Percentiles rank a stretch among this genome's conserved stretches.
These are phyloP conservation scores for Lasiurus borealis DNA, from an alignment of 2,113 vertebrate genomes.

Conservation along the genomic window DNA sequence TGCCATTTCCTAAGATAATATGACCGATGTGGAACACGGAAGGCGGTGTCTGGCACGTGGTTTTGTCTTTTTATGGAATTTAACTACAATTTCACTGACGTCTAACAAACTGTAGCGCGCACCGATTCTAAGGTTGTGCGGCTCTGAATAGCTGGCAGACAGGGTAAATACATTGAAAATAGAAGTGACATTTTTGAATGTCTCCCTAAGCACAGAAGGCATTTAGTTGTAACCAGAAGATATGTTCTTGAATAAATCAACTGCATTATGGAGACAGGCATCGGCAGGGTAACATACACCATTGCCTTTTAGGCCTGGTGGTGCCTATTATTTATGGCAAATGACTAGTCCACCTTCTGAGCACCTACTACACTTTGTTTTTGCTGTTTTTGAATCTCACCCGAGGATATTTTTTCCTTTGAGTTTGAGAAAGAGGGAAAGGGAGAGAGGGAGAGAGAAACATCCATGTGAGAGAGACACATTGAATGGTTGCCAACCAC, in stretches of 20 bases:
- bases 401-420: no score
- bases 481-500: no score
- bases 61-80: not conserved
- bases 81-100: not conserved
- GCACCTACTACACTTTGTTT: not conserved
- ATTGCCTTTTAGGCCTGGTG: not conserved
- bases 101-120: not conserved
- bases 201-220: not conserved
- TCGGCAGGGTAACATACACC: not conserved
- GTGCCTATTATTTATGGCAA: not conserved
- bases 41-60: not conserved
- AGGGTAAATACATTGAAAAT: no score
- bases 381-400: no score
- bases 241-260: not conserved
- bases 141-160: no score
- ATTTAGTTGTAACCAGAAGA: not conserved
- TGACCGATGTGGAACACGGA: not conserved
- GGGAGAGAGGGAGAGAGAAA: no score
- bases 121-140: not conserved
- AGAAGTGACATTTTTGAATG: not conserved
- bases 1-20: not conserved
- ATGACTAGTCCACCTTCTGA: not conserved
- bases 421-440: no score
- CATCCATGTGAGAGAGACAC: no score
- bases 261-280: not conserved